Evolutionary conservation across 30 jellyfish, hydroid and myxozoan genomes (phyloP).

Genomic region (Hydractinia symbiolongicarpus): DNA sequence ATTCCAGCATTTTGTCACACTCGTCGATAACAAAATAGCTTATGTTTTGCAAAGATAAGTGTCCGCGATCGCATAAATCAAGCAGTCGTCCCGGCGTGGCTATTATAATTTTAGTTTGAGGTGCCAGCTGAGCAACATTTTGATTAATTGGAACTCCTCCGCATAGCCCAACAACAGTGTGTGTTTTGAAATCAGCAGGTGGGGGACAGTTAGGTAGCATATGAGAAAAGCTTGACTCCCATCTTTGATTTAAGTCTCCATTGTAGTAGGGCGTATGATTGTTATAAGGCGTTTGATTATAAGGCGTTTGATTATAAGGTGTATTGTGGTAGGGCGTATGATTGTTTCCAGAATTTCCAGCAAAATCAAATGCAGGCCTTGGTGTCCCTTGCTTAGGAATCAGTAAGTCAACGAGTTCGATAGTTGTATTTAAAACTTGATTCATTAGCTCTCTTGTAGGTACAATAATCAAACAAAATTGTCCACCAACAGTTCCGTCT

Average conservation of each 20-base stretch:
- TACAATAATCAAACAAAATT: conserved; percentile 51
- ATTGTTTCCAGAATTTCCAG: too few relatives aligned
- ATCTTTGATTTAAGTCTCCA: too few relatives aligned
- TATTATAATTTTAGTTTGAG: conserved; percentile 38
- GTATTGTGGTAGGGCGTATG: too few relatives aligned
- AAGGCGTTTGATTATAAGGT: too few relatives aligned
- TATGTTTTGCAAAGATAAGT: conserved; percentile 23
- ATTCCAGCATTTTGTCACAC: conserved; percentile 86
- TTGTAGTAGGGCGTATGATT: too few relatives aligned
- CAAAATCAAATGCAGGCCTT: too few relatives aligned
- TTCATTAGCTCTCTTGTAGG: conserved; percentile 93
- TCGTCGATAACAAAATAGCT: conserved; percentile 80
- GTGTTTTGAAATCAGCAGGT: neutral
- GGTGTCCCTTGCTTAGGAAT: too few relatives aligned
- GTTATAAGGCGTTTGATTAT: too few relatives aligned
- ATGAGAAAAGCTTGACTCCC: too few relatives aligned
- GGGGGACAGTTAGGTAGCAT: neutral
- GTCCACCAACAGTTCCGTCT: neutral
- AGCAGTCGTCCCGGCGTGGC: conserved; percentile 95
- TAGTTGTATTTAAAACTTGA: conserved; percentile 47
- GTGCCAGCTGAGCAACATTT: conserved; percentile 31
- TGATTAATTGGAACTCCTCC: conserved; percentile 72
- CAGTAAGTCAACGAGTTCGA: neutral
- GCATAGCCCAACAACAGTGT: conserved; percentile 46
- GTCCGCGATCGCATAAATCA: conserved; percentile 47